These are phyloP conservation scores for Glyptemys insculpta DNA, from an alignment of 2,797 vertebrate genomes.

Conservation along the genomic window DNA sequence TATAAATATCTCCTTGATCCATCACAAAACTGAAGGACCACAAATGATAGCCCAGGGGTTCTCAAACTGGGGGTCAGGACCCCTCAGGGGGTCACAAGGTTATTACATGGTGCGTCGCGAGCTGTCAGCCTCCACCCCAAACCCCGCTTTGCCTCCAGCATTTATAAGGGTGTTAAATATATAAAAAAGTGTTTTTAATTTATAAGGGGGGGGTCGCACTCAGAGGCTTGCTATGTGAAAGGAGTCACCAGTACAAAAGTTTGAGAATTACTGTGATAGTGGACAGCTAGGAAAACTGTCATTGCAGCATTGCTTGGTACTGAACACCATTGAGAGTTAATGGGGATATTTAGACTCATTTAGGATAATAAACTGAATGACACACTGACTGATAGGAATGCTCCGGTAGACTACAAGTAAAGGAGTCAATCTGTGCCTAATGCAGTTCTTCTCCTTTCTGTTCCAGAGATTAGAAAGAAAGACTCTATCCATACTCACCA, in stretches of 20 bases:
- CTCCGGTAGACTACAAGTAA: not conserved
- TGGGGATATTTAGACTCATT: not conserved
- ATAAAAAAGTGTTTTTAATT: too few species aligned
- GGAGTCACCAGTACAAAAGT: too few species aligned
- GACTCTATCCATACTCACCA: slow-evolving; percentile 75
- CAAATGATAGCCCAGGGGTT: not conserved
- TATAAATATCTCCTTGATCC: not conserved
- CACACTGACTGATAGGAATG: not conserved
- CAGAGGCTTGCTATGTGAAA: too few species aligned
- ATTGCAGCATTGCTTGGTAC: not conserved
- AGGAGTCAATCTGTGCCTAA: not conserved
- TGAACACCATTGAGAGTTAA: not conserved
- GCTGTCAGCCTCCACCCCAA: too few species aligned
- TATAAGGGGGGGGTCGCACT: too few species aligned
- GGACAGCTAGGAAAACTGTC: not conserved
- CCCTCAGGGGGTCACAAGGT: too few species aligned
- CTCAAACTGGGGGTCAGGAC: too few species aligned
- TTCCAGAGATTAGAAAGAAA: slow-evolving; percentile 80
- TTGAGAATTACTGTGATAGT: not conserved
- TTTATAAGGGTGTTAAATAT: too few species aligned
- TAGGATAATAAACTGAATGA: not conserved
- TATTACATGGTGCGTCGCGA: too few species aligned
- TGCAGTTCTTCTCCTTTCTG: not conserved
- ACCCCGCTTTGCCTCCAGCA: too few species aligned
- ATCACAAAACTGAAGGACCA: not conserved